phyloP scores from a whole-genome alignment of 2,113 vertebrate species.

The Zapornia atra region DNA sequence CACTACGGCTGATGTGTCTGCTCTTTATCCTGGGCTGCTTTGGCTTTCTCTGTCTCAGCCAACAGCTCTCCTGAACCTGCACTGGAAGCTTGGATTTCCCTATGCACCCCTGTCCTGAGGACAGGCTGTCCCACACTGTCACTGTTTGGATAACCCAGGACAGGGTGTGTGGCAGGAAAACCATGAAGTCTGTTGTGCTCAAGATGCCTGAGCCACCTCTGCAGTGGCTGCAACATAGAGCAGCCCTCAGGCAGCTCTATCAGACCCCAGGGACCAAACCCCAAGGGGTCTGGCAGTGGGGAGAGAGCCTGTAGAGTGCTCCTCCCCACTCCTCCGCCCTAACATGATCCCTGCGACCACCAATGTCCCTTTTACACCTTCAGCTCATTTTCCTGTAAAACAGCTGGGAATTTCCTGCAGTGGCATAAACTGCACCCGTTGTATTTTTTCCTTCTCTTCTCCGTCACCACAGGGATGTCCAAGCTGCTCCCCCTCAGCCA shows the following conservation, averaged over 20 bases:
- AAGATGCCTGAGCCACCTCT: not conserved
- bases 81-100: not conserved
- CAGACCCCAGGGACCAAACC: not conserved
- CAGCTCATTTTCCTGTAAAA: not conserved
- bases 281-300: not conserved
- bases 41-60: not conserved
- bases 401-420: not conserved
- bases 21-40: not conserved
- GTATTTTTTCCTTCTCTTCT: not conserved
- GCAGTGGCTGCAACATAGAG: not conserved
- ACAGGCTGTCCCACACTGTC: rapidly evolving
- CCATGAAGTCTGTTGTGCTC: not conserved
- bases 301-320: not conserved
- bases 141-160: rapidly evolving
- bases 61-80: rapidly evolving
- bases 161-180: not conserved
- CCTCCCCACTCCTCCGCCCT: not conserved
- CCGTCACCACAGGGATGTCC: not conserved
- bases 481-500: not conserved
- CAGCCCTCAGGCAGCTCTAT: not conserved
- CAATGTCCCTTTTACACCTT: not conserved
- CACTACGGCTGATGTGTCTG: rapidly evolving
- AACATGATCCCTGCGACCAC: not conserved
- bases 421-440: rapidly evolving
- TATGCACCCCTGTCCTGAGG: not conserved